Percentiles rank a stretch among this genome's conserved stretches.
These are phyloP conservation scores for Ariolimax columbianus DNA, from an alignment of 2,888 invertebrate species.

Conservation along the genomic window DNA sequence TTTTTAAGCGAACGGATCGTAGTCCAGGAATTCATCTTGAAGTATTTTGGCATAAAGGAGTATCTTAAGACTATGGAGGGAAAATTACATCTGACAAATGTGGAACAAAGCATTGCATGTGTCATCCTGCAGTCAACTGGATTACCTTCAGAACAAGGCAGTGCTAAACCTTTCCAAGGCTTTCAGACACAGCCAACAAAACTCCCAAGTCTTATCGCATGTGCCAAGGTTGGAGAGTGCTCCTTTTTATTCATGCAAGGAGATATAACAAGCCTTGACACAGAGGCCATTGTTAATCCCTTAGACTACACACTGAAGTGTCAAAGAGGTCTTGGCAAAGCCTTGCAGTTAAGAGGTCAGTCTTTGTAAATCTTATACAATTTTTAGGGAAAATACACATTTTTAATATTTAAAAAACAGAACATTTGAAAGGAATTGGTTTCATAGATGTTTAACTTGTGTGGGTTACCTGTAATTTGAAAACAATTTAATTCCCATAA, in stretches of 20 bases:
- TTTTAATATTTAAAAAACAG: background rate
- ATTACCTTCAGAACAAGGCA: background rate
- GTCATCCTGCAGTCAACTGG: background rate
- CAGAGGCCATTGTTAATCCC: slow-evolving; percentile 40
- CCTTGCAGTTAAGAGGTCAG: slow-evolving; percentile 30
- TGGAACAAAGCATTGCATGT: slow-evolving; percentile 14
- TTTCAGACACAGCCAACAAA: background rate
- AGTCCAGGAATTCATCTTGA: background rate
- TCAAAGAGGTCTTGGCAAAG: slow-evolving; percentile 15
- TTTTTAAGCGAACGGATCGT: slow-evolving; percentile 22
- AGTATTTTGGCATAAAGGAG: slow-evolving; percentile 47
- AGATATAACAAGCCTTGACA: slow-evolving; percentile 21
- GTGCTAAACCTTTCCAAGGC: background rate
- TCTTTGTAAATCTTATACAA: background rate
- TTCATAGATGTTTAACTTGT: no score
- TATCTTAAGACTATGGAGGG: slow-evolving; percentile 30
- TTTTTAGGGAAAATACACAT: background rate
- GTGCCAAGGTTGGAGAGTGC: background rate
- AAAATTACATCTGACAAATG: background rate
- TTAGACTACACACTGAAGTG: slow-evolving; percentile 29
- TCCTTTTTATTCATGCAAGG: slow-evolving; percentile 27
- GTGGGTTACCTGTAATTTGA: no score
- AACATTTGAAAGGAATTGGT: no score
- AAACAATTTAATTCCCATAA: no score
- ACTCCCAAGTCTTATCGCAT: slow-evolving; percentile 12